Percentiles rank a stretch among this genome's conserved stretches.
Evolutionary conservation across 2,797 vertebrate species (phyloP).

Genomic region (Perodicticus potto): DNA sequence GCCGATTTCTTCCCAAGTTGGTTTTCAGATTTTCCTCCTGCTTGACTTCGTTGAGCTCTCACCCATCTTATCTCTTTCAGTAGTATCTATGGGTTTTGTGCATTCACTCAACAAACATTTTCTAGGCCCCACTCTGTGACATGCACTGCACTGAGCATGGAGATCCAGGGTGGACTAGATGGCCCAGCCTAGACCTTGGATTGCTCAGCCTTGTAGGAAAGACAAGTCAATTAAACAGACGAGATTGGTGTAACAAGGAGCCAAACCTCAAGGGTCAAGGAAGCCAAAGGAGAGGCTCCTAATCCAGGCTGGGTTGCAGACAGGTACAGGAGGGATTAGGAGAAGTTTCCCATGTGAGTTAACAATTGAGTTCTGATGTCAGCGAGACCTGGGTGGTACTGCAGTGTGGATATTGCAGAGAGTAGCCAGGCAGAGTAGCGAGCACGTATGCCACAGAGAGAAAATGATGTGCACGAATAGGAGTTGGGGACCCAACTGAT

Average conservation of each 20-base stretch:
- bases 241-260: not conserved
- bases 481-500: not conserved
- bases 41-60: not conserved
- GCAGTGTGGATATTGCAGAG: not conserved
- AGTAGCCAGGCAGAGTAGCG: not conserved
- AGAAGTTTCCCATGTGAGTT: not conserved
- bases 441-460: fast-evolving
- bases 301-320: not conserved
- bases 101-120: not conserved
- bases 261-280: not conserved
- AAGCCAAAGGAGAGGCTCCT: not conserved
- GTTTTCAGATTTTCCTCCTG: not conserved
- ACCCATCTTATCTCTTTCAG: not conserved
- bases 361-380: not conserved
- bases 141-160: not conserved
- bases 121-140: not conserved
- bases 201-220: not conserved
- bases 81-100: not conserved
- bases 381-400: too few species aligned
- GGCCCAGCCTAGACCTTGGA: not conserved
- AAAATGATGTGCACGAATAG: not conserved
- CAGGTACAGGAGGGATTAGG: not conserved
- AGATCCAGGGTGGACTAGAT: not conserved
- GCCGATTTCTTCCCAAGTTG: not conserved
- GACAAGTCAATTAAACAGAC: not conserved